phyloP scores from a whole-genome alignment of 2,797 vertebrate species.

The Champsocephalus gunnari region DNA sequence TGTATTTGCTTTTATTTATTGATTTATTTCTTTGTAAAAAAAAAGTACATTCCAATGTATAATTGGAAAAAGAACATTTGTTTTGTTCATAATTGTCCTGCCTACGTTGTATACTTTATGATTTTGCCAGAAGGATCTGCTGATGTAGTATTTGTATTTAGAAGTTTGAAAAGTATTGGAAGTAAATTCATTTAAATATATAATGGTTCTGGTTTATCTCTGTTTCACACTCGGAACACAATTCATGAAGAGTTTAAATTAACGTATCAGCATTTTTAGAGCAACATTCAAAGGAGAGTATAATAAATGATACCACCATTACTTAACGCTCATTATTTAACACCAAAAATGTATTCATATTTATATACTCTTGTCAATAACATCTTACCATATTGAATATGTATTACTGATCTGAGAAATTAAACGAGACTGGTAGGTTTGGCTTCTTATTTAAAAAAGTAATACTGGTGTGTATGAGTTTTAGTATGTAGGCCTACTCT shows the following conservation, averaged over 20 bases:
- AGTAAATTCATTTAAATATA: slow-evolving; percentile 11
- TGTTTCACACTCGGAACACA: background rate
- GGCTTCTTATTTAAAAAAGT: background rate
- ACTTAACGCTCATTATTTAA: background rate
- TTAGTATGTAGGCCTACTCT: background rate
- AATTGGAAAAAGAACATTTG: background rate
- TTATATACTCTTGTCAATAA: background rate
- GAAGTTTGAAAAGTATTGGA: background rate
- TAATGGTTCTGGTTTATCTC: background rate
- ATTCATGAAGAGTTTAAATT: background rate
- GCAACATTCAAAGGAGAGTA: background rate
- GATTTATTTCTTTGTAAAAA: background rate
- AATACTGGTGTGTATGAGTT: background rate
- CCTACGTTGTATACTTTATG: background rate
- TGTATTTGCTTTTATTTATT: background rate
- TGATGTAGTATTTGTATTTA: background rate
- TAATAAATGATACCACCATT: background rate
- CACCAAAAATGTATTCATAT: too few relatives aligned
- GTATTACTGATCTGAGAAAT: background rate
- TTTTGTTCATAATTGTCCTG: background rate
- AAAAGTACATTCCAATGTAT: background rate
- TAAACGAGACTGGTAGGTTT: background rate
- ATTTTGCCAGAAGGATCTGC: background rate
- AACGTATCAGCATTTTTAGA: background rate
- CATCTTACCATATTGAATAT: background rate